Base-by-base conservation (phyloP, 2,888 invertebrate species). In the Tiphia femorata region DNA sequence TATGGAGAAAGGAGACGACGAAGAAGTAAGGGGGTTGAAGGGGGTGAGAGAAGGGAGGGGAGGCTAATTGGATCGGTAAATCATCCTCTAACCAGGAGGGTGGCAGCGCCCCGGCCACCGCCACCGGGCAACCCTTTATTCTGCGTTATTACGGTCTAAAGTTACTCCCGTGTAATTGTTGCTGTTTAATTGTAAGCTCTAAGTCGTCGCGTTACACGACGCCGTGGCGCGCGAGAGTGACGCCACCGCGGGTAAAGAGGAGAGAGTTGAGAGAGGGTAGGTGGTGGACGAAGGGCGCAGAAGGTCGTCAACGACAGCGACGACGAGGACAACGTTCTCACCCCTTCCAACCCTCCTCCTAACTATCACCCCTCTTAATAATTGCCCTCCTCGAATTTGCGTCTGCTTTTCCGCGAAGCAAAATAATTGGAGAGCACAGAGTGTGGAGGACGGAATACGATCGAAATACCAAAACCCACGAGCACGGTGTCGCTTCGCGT, bases 91-190 rank as follows among this genome's bases (percentile, higher is more conserved):
- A 79, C 79, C 79, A 78, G 79, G 70, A 74, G 75, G 74, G 67
- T 76, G 69, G 74, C 73, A 75, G 75, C 12, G 14, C 12, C 69
- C 75, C 62, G 74, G 76, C 72, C 74, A 72, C 69, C 71, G 72
- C 74, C 73, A 70, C 69, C 64, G 73, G 76, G 80, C 81, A 82
- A 82, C 83, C 83, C n/a, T 83, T 82, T 82, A 82, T 83, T 82
- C 81, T 75, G 76, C 79, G 82, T 82, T 83, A 83, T 83, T 83
- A 83, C 81, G 77, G 82, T 82, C 81, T 82, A 82, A 82, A 83
- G 82, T 82, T 82, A 82, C 82, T 81, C 78, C 78, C 78, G 80
- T 80, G 81, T 83, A 83, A 83, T 83, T 83, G 82, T 82, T 83
- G 81, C 82, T 82, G 81, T 83, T 83, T 83, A 82, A 83, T 83